Conservation (phyloP, 2,113 vertebrate genomes). For the human region DNA sequence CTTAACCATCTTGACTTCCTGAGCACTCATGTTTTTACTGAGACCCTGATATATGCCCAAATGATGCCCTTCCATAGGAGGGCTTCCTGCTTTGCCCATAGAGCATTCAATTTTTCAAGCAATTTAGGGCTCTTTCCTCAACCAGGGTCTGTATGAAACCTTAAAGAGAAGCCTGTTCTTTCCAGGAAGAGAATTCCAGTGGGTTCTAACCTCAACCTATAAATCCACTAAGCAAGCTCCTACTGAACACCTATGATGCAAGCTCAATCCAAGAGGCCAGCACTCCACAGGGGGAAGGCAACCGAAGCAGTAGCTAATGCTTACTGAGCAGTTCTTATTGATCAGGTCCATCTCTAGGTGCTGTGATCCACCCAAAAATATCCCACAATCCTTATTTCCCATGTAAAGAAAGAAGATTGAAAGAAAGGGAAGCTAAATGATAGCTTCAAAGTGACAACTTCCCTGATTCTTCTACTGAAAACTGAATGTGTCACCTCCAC, state of each 20-base stretch:
- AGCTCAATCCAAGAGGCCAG: neutral
- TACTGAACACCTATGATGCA: neutral
- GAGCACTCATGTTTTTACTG: too few relatives aligned
- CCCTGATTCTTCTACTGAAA: neutral
- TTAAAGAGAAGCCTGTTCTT: neutral
- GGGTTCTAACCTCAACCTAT: neutral
- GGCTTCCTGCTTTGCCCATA: neutral
- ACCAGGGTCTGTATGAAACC: too few relatives aligned
- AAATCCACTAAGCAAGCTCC: neutral
- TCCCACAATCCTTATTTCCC: neutral
- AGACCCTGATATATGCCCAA: too few relatives aligned
- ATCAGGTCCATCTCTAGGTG: neutral
- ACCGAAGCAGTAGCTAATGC: neutral
- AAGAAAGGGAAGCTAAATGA: neutral
- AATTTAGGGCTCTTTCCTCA: too few relatives aligned
- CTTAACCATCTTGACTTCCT: neutral
- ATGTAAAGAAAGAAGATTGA: neutral
- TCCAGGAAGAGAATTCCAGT: neutral
- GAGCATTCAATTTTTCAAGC: too few relatives aligned
- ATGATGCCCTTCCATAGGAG: too few relatives aligned
- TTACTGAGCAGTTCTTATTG: neutral
- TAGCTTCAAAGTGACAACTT: neutral
- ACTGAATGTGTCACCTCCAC: neutral
- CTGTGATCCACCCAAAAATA: neutral
- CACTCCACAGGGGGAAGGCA: neutral